A percentile compares a stretch with the other conserved stretches of the same genome.
phyloP scores from a whole-genome alignment of 2,797 vertebrate species.

The Microctenopoma lineatum region DNA sequence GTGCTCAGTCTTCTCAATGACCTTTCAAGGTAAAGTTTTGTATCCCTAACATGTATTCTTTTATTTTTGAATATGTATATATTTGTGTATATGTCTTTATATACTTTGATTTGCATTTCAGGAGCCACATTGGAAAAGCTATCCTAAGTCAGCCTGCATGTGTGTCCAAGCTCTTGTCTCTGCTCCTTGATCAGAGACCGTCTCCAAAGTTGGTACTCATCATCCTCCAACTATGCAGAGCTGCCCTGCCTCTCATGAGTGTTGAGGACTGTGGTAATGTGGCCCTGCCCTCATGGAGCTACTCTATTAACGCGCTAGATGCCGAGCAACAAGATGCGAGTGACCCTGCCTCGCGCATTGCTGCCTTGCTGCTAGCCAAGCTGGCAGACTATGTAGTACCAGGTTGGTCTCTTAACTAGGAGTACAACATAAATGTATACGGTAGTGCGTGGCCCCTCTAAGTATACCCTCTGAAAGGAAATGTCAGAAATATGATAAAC shows the following conservation, averaged over 20 bases:
- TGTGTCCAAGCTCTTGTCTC: conserved; percentile 96
- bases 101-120: conserved; percentile 62
- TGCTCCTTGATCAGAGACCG: conserved; percentile 96
- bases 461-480: background rate
- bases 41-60: background rate
- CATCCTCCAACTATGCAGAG: conserved; percentile 96
- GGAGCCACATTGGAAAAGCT: conserved; percentile 98
- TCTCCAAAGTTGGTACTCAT: conserved; percentile 99
- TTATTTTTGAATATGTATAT: background rate
- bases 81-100: background rate
- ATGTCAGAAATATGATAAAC: background rate
- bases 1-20: conserved; percentile 98
- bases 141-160: conserved; percentile 98
- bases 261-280: conserved; percentile 98
- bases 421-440: conserved; percentile 3
- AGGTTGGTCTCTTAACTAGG: conserved; percentile 80
- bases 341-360: conserved; percentile 97
- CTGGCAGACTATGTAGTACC: conserved; percentile 98
- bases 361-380: conserved; percentile 94
- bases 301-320: conserved; percentile 92
- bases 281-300: conserved; percentile 97
- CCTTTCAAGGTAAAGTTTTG: conserved; percentile 88
- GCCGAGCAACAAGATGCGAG: conserved; percentile 94
- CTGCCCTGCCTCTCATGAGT: conserved; percentile 97
- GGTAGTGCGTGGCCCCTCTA: background rate